Evolutionary conservation across 2,797 vertebrate genomes (phyloP), one percentile per base, ranked within the genome.

Genomic region (Sebastiscus albofasciatus): DNA sequence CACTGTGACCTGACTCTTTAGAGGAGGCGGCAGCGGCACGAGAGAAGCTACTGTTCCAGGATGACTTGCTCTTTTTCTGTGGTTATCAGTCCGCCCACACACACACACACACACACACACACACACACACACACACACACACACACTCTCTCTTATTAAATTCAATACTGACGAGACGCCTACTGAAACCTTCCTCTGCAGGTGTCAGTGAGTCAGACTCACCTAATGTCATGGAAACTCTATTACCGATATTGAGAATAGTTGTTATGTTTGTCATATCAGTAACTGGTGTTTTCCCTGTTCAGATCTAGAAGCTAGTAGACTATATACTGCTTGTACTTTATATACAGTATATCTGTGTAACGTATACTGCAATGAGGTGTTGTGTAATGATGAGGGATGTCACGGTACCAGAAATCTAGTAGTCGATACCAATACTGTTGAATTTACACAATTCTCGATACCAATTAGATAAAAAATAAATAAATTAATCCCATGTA

Each of bases 61-160:
- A 89, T 89, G 87, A 90, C 85, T 90, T 86, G 78, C 71, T 75
- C 33, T 88, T 85, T 75, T 72, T 36, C 42, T 65, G 77, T 68
- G 74, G 77, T 80, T 78, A 18, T 71, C 67, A 18, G 67, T 6
- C n/a, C 67, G 36, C 31, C 58, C 34, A 34, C 46, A 36, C 16
- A 46, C 12, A 29, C 36, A 6, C 16, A 42, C 12, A 24, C 34
- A 34, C 46, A 14, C 16, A 42, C 12, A 29, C 33, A 34, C 46
- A 36, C 16, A 42, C 12, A 27, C 33, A 34, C 46, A 39, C 13
- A 42, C 12, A 29, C 11, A 36, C 16, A 46, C 12, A 29, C 1
- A 29, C 55, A 6, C 42, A 8, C 42, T 3, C 46, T 14, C 42
- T 46, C 31, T 22, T 31, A 58, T 65, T 72, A 42, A 55, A 0